Evolutionary conservation across 2,113 vertebrate species (phyloP), one percentile per base, ranked within the genome.

Genomic region (Mormyrus lacerda): DNA sequence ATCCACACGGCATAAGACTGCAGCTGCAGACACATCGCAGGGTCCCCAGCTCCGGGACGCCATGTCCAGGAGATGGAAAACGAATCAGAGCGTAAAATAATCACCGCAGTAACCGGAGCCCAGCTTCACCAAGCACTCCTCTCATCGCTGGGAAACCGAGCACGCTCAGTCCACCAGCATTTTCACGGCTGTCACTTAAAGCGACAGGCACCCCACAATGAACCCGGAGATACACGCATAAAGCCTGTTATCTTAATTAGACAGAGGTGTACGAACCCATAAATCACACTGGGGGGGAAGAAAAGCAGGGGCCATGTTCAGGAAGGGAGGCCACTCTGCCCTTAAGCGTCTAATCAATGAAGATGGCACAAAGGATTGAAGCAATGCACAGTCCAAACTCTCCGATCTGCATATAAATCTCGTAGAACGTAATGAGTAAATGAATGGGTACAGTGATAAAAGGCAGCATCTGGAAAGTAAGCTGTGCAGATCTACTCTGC

Each of bases 1-100:
- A 48, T 5, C 1, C 21, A 13, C 48, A 50, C 11, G 4, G 83
- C 21, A 50, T n/a, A 10, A 1, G 4, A 8, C 19, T 84, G 44
- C 82, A 11, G 11, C 21, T n/a, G 45, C 45, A 50, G 83, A 4
- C 19, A 4, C 19, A 3, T 48, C 10, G 24, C 83, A 31, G 45
- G 83, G 24, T 15, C 21, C 24, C 45, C 10, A 27, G 21, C 83
- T 27, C 24, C 0, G 24, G 44, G 45, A 50, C n/a, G 44, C 47
- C 83, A 27, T 13, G n/a, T 50, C n/a, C 83, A 13, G 24, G 47
- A 31, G 83, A 85, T 1, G 83, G 24, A 85, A 50, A 27, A 48
- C 6, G n/a, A 85, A 85, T 85, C 47, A 85, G 83, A 50, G 83
- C 83, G 47, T 48, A 85, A 85, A 85, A 27, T 85, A 50, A 47